Evolutionary conservation across 1,140 invertebrate species (phyloP), one percentile per base, ranked within the genome.

Genomic region (Druon quercuslanigerum): DNA sequence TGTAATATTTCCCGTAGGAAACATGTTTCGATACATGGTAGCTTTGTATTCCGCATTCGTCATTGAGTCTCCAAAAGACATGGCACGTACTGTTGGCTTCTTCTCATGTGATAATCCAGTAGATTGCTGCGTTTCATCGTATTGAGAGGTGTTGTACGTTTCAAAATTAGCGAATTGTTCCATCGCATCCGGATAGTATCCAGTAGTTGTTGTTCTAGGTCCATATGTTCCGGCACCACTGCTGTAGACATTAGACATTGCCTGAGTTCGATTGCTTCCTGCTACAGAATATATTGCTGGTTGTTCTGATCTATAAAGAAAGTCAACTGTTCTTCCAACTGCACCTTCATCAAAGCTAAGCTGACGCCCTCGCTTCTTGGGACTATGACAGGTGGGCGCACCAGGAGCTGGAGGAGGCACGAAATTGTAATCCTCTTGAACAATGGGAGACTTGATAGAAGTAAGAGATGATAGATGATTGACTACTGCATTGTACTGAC

Each of bases 271-370:
- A 89, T 95, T 95, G 79, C 91, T 93, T 76, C 94, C 95, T 54
- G 95, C 95, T 16, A 95, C 93, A 1, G 95, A 96, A 87, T 96
- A 96, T 82, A 96, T 95, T 54, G 94, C 94, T 19, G 94, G 93
- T 81, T 94, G 94, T 83, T 95, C 94, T 81, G 92, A 92, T 52
- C 92, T 89, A 84, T 93, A 94, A 80, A 92, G 88, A 83, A 92
- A 94, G 83, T 94, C 94, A 76, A 86, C 74, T 19, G 84, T 82
- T 19, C 80, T 87, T 54, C 50, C 83, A 71, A 73, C 75, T 17
- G 85, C 73, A 70, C 75, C 85, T 16, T 66, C 56, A 19, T 84
- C 83, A 13, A 90, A 79, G 8, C 76, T 86, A 73, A 88, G 89
- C 66, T 89, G 87, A 54, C 86, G 87, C 25, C 77, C 50, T 66